Percentiles rank a stretch among this genome's conserved stretches.
phyloP scores from a whole-genome alignment of 2,888 invertebrate species.

The Campaea margaritaria region DNA sequence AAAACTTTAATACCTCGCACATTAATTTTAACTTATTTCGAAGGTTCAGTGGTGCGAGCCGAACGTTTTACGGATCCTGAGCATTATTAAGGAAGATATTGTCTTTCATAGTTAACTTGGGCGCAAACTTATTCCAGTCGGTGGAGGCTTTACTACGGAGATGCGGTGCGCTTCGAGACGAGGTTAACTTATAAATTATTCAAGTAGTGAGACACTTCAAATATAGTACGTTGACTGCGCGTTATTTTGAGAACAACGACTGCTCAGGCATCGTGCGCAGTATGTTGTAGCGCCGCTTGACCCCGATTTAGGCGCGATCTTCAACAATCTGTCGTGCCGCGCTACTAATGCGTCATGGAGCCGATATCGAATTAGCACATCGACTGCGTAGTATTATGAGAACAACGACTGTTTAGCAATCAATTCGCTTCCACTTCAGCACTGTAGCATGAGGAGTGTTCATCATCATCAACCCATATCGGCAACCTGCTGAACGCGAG shows the following conservation, averaged over 20 bases:
- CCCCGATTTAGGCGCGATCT: conserved; percentile 27
- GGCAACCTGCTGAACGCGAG: too few relatives aligned
- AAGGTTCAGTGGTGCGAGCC: conserved; percentile 4
- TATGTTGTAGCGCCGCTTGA: conserved; percentile 47
- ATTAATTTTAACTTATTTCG: conserved; percentile 16
- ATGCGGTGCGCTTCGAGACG: conserved; percentile 75
- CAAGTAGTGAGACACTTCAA: conserved; percentile 82
- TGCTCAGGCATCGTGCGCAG: conserved; percentile 49
- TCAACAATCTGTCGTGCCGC: neutral
- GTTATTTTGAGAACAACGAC: conserved; percentile 75
- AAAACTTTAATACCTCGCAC: conserved; percentile 9
- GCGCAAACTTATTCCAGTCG: conserved; percentile 60
- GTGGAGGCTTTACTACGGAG: conserved; percentile 68
- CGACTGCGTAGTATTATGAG: neutral
- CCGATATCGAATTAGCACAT: neutral
- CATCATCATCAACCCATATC: too few relatives aligned
- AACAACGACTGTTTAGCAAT: neutral
- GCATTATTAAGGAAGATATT: conserved; percentile 21
- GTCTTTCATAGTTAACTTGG: conserved; percentile 52
- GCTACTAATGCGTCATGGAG: neutral
- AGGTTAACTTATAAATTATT: conserved; percentile 82
- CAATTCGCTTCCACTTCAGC: too few relatives aligned
- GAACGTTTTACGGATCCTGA: conserved; percentile 19
- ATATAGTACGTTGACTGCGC: conserved; percentile 74
- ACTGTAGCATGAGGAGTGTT: too few relatives aligned